Conservation (phyloP, 1,140 invertebrate species). For the Lucilia cuprina region DNA sequence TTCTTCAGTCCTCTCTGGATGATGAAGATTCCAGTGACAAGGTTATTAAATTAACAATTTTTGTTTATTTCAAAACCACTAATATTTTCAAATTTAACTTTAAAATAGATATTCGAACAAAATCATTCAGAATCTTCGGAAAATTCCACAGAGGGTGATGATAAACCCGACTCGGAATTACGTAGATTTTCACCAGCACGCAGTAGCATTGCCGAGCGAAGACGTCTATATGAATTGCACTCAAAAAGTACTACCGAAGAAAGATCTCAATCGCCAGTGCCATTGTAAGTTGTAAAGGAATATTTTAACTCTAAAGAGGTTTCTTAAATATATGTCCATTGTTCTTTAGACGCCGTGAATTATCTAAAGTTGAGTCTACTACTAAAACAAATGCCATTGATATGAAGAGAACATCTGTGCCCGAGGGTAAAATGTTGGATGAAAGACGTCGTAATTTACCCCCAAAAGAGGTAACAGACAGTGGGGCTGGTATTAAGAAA, state of each 20-base stretch:
- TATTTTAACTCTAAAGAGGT: no score
- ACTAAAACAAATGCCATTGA: constrained; percentile 46
- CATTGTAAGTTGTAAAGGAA: constrained; percentile 64
- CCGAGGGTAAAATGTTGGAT: constrained; percentile 55
- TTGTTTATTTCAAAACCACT: not conserved
- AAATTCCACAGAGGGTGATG: constrained; percentile 59
- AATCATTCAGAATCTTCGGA: constrained; percentile 58
- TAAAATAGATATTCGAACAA: constrained; percentile 56
- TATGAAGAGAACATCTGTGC: constrained; percentile 57
- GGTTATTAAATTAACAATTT: constrained; percentile 46
- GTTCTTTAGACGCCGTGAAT: constrained; percentile 51
- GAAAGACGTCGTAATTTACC: constrained; percentile 47
- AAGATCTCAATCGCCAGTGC: constrained; percentile 74
- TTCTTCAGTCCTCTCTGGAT: constrained; percentile 55
- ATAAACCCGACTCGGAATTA: constrained; percentile 60
- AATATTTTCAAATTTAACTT: not conserved
- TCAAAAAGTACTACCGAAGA: constrained; percentile 71
- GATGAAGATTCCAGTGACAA: constrained; percentile 61
- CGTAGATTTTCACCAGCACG: constrained; percentile 65
- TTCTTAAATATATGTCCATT: not conserved
- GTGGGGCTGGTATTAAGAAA: constrained; percentile 49
- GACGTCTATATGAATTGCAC: constrained; percentile 77
- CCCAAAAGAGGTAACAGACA: constrained; percentile 7
- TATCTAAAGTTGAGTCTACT: constrained; percentile 52
- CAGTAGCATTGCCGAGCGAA: constrained; percentile 78